Evolutionary conservation across 1,140 invertebrate genomes (phyloP), one percentile per base, ranked within the genome.

Genomic region (Neocloeon triangulifer): DNA sequence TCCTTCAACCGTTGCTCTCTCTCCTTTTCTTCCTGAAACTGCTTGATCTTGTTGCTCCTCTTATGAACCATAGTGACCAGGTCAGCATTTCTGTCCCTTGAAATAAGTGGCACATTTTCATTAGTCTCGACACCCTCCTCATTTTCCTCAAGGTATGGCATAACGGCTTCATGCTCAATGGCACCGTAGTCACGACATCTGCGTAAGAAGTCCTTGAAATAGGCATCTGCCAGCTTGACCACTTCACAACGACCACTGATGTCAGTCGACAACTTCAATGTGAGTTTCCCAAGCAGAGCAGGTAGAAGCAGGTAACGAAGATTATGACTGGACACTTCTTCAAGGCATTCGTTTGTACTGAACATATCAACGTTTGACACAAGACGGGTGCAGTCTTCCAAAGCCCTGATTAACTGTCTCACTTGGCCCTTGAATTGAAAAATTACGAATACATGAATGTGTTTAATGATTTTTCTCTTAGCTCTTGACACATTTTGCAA

Each of bases 281-380:
- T 64, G 0, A 86, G 53, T 9, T 65, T 69, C 0, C 79, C 84
- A 8, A 91, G 57, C n/a, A 85, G 52, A 13, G 71, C 79, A 1
- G 85, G 85, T 10, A 89, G 45, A 1, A 89, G 49, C 28, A 89
- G 61, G 43, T 81, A 85, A 45, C 80, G 81, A 2, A 95, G 48
- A 44, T 85, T 72, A 38, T 73, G 69, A 9, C 84, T 85, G 0
- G 80, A 52, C 8, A 94, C 48, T 58, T 95, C 89, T 31, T 88
- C 79, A 25, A 85, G 59, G 16, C 56, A 59, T 62, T 95, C 89
- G 56, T 94, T 94, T 19, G 51, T 49, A 50, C 82, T 89, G 43
- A 92, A 94, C 50, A 94, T 63, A 26, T 65, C 70, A 1, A 75
- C 58, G 22, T 71, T 37, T 5, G 78, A 85, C 0, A 86, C 79